Evolutionary conservation across 1,140 invertebrate genomes (phyloP).

Genomic region (Wiebesia pumilae): DNA sequence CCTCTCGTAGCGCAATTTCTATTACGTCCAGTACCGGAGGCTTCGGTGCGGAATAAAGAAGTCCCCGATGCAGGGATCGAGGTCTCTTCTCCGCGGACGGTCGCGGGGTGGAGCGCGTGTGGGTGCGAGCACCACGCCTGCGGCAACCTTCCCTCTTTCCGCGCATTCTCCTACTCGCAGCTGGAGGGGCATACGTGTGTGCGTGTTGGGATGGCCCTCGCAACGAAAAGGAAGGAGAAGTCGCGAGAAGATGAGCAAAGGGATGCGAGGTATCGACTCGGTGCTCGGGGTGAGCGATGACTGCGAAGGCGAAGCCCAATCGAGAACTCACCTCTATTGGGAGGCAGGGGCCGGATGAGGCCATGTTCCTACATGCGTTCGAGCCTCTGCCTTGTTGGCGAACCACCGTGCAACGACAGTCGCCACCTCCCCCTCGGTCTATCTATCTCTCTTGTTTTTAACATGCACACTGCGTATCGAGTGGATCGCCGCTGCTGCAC

Average conservation of each 20-base stretch:
- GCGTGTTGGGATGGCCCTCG: not conserved
- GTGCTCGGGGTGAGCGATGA: not conserved
- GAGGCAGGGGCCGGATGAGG: conserved; percentile 75
- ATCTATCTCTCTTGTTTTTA: conserved; percentile 38
- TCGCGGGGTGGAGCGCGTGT: not conserved
- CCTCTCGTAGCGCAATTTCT: not conserved
- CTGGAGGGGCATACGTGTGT: not conserved
- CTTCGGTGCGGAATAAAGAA: no score
- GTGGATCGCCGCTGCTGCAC: conserved; percentile 43
- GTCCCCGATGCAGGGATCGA: not conserved
- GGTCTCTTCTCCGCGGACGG: not conserved
- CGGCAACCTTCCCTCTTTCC: not conserved
- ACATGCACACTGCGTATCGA: conserved; percentile 27
- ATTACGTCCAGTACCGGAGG: not conserved
- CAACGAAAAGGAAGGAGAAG: conserved; percentile 24
- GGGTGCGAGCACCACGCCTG: conserved; percentile 16
- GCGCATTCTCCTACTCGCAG: not conserved
- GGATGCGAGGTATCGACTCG: not conserved
- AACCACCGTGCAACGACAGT: conserved; percentile 65
- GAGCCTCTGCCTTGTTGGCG: conserved; percentile 73
- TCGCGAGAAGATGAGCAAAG: conserved; percentile 34
- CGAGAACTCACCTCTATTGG: conserved; percentile 73
- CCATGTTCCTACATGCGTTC: conserved; percentile 76
- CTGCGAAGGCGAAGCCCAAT: not conserved
- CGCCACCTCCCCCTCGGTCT: conserved; percentile 23